Evolutionary conservation across 2,888 invertebrate genomes (phyloP).

Genomic region (Fragum sueziense): DNA sequence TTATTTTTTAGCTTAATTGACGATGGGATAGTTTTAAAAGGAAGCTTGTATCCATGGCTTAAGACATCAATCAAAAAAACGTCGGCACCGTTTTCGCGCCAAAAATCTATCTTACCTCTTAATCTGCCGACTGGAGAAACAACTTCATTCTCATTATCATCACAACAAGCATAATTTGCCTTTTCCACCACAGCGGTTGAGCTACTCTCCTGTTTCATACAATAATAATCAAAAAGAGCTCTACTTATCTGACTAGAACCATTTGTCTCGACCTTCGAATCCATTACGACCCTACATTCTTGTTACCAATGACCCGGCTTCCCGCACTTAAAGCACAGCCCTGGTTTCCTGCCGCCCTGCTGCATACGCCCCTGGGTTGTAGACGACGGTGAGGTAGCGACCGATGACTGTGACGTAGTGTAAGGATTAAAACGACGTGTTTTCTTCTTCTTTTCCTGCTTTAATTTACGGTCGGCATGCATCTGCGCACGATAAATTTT

Average conservation of each 20-base stretch:
- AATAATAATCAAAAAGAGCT: neutral
- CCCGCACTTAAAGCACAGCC: conserved; percentile 40
- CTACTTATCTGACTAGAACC: conserved; percentile 22
- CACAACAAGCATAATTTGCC: neutral
- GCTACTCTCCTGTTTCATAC: neutral
- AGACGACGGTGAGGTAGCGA: neutral
- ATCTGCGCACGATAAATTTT: conserved; percentile 42
- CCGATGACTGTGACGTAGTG: neutral
- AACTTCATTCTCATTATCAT: neutral
- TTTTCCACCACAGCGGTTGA: neutral
- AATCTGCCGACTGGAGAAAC: conserved; percentile 29
- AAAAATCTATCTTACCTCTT: too few relatives aligned
- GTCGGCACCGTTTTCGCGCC: conserved; percentile 18
- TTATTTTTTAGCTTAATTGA: conserved; percentile 24
- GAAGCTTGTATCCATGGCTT: conserved; percentile 30
- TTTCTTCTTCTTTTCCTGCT: conserved; percentile 16
- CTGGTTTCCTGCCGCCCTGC: conserved; percentile 8
- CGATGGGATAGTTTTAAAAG: conserved; percentile 22
- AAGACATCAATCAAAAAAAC: conserved; percentile 26
- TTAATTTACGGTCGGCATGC: conserved; percentile 34
- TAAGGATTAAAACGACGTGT: conserved; percentile 17
- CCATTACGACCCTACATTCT: conserved; percentile 1
- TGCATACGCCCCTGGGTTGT: neutral
- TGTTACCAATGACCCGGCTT: conserved; percentile 34
- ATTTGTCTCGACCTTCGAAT: neutral